Evolutionary conservation across 2,113 vertebrate species (phyloP).

Genomic region (Oryzias curvinotus): DNA sequence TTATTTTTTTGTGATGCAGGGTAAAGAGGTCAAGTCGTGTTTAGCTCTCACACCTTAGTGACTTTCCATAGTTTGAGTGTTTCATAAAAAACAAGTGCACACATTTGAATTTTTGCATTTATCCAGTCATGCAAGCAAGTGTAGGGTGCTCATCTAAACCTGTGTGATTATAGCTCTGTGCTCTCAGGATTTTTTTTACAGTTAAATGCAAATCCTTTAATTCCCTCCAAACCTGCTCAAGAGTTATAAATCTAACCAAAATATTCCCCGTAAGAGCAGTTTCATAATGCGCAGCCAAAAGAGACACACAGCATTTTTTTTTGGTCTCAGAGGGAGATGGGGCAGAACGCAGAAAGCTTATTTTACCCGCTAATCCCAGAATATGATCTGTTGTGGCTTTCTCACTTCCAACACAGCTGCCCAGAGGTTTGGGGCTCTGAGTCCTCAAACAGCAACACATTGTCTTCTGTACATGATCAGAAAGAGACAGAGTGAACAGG

Average conservation of each 20-base stretch:
- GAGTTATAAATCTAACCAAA: constrained; percentile 50
- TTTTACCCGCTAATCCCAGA: constrained; percentile 73
- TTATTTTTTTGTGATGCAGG: constrained; percentile 23
- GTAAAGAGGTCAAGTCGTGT: constrained; percentile 16
- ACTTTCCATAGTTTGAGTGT: neutral
- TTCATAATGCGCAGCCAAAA: constrained; percentile 59
- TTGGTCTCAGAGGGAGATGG: constrained; percentile 34
- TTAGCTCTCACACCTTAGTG: constrained; percentile 34
- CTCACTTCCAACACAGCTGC: constrained; percentile 66
- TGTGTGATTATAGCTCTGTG: constrained; percentile 41
- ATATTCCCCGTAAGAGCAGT: constrained; percentile 47
- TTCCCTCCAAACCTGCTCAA: constrained; percentile 49
- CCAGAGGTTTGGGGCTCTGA: constrained; percentile 43
- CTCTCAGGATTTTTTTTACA: constrained; percentile 43
- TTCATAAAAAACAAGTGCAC: constrained; percentile 17
- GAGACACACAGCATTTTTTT: constrained; percentile 55
- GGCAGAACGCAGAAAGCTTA: constrained; percentile 62
- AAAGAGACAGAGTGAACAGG: neutral
- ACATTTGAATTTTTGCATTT: constrained; percentile 10
- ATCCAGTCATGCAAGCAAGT: constrained; percentile 16
- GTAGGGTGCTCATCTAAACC: constrained; percentile 14
- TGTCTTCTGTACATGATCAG: constrained; percentile 50
- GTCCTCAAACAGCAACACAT: constrained; percentile 55
- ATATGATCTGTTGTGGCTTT: constrained; percentile 72
- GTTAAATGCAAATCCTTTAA: constrained; percentile 67